phyloP scores from a whole-genome alignment of 2,888 invertebrate species.

The Hermodice carunculata region DNA sequence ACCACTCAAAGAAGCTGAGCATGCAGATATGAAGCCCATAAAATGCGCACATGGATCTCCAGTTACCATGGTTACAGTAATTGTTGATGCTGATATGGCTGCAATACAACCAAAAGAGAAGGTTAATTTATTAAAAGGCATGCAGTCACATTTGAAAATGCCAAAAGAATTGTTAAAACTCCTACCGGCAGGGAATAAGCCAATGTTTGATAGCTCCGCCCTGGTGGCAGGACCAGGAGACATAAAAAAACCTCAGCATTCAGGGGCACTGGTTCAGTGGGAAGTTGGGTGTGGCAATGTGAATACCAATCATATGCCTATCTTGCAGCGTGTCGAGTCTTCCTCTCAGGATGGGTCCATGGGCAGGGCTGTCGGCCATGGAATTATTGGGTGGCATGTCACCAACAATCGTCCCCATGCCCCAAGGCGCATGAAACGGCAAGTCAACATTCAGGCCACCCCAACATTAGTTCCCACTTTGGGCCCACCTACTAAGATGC shows the following conservation, averaged over 20 bases:
- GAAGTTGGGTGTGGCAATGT: conserved; percentile 82
- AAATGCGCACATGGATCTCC: conserved; percentile 71
- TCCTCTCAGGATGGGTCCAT: conserved; percentile 82
- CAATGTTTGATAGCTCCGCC: conserved; percentile 60
- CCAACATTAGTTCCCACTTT: conserved; percentile 52
- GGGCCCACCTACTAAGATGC: conserved; percentile 59
- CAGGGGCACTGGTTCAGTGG: conserved; percentile 68
- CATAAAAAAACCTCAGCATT: conserved; percentile 45
- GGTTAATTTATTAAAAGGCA: conserved; percentile 69
- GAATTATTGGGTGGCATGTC: conserved; percentile 82
- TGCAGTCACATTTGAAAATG: conserved; percentile 57
- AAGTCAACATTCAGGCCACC: conserved; percentile 44
- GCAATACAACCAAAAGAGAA: conserved; percentile 77
- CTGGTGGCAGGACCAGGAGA: conserved; percentile 66
- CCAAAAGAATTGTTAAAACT: conserved; percentile 57
- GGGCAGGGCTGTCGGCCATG: conserved; percentile 78
- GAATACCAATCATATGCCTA: conserved; percentile 76
- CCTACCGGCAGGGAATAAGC: conserved; percentile 52
- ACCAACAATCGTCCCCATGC: conserved; percentile 70
- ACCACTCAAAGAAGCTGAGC: conserved; percentile 35
- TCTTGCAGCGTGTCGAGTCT: conserved; percentile 79
- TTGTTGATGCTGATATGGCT: conserved; percentile 78
- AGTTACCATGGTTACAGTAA: conserved; percentile 76
- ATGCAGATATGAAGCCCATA: conserved; percentile 47
- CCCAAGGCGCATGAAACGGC: conserved; percentile 67